A percentile compares a stretch with the other conserved stretches of the same genome.
phyloP scores from a whole-genome alignment of 64 coral and sea anemone genomes.

The Trachythela sp. region DNA sequence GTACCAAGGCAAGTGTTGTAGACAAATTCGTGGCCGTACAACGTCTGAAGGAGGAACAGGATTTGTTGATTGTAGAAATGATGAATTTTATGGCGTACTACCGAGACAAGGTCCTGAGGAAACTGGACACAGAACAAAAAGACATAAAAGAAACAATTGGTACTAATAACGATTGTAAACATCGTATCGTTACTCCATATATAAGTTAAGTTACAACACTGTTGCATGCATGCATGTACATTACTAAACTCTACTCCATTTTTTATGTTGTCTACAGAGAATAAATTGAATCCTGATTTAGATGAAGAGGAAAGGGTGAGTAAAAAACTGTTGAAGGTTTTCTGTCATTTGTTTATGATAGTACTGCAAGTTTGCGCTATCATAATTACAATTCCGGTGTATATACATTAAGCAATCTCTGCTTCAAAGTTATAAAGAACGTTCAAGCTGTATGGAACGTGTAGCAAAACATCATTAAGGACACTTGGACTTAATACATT shows the following conservation, averaged over 20 bases:
- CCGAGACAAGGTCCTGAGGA: not conserved
- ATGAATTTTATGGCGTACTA: not conserved
- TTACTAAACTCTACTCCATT: not conserved
- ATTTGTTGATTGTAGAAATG: not conserved
- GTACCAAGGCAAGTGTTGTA: not conserved
- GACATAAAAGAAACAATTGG: not conserved
- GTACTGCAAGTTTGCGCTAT: not conserved
- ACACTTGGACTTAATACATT: not conserved
- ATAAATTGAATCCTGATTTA: not conserved
- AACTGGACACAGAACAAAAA: not conserved
- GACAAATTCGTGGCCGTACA: not conserved
- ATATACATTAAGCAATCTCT: not conserved
- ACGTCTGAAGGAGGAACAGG: not conserved
- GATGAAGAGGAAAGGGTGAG: not conserved
- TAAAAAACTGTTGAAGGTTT: not conserved
- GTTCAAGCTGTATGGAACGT: not conserved
- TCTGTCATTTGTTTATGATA: too few relatives aligned
- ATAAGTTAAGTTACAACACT: too few relatives aligned
- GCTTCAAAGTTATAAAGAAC: not conserved
- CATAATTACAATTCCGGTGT: not conserved
- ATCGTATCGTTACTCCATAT: not conserved
- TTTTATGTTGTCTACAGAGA: not conserved
- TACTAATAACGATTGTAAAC: not conserved
- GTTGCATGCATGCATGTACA: not conserved
- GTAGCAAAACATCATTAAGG: not conserved